Percentiles rank a stretch among this genome's conserved stretches.
Evolutionary conservation across 2,797 vertebrate genomes (phyloP).

Genomic region (Orestias chungarensis): DNA sequence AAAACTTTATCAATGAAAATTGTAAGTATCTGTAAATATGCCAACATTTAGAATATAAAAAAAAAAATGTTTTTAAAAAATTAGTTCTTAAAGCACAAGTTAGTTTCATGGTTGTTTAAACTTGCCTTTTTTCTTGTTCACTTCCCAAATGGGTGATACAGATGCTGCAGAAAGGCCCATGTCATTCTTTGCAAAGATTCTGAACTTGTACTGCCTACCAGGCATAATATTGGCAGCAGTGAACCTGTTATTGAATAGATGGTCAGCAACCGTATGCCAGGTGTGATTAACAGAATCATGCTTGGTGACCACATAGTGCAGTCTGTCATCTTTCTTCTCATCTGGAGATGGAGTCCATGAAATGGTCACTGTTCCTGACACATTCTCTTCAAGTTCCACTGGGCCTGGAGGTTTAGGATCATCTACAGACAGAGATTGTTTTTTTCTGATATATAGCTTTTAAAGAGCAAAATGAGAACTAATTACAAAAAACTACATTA

Average conservation of each 20-base stretch:
- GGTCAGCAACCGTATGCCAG: conserved; percentile 84
- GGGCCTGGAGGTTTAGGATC: conserved; percentile 87
- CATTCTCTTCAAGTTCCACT: conserved; percentile 83
- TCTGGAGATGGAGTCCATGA: conserved; percentile 88
- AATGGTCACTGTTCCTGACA: conserved; percentile 86
- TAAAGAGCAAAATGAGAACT: neutral
- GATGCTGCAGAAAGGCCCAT: conserved; percentile 85
- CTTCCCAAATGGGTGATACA: conserved; percentile 79
- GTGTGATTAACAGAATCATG: conserved; percentile 81
- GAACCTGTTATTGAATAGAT: conserved; percentile 89
- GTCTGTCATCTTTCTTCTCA: conserved; percentile 81
- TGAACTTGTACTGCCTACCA: conserved; percentile 88
- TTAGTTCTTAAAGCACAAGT: neutral
- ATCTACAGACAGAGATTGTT: conserved; percentile 71
- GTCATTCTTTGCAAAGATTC: conserved; percentile 89
- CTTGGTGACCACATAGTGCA: conserved; percentile 87
- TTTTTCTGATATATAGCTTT: neutral
- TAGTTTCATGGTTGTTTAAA: neutral
- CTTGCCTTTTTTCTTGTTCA: conserved; percentile 83
- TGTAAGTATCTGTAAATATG: neutral
- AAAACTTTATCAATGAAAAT: neutral
- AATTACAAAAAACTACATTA: neutral
- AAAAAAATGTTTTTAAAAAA: neutral
- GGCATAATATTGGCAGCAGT: conserved; percentile 87
- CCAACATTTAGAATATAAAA: neutral